phyloP scores from a whole-genome alignment of 1,140 invertebrate genomes.

The Pissodes strobi region DNA sequence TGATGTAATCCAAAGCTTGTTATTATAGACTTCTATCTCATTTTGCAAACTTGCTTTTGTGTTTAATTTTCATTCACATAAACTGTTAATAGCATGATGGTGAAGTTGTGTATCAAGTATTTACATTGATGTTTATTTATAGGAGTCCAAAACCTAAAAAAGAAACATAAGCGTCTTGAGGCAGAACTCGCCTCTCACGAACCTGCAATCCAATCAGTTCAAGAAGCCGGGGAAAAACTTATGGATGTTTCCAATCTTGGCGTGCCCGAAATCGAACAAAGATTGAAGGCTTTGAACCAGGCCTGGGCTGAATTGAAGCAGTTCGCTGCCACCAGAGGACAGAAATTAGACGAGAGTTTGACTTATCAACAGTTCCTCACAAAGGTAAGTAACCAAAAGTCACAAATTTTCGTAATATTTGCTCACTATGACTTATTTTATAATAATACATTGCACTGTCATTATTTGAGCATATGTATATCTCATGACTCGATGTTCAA shows the following conservation, averaged over 20 bases:
- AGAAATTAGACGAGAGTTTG: constrained; percentile 93
- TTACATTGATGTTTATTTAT: too few relatives aligned
- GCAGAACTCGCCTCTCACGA: constrained; percentile 95
- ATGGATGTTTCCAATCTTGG: constrained; percentile 97
- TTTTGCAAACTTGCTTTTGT: too few relatives aligned
- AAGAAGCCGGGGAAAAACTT: constrained; percentile 93
- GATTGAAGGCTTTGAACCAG: constrained; percentile 80
- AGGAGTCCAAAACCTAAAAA: constrained; percentile 94
- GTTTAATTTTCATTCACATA: too few relatives aligned
- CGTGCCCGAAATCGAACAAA: constrained; percentile 92
- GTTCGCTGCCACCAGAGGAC: constrained; percentile 82
- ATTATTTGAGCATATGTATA: too few relatives aligned
- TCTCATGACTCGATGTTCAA: too few relatives aligned
- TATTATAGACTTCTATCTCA: too few relatives aligned
- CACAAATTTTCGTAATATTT: background rate
- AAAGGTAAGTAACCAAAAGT: constrained; percentile 62
- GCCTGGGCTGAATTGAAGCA: constrained; percentile 92
- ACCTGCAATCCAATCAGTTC: constrained; percentile 95
- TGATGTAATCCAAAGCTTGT: too few relatives aligned
- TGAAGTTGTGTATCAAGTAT: too few relatives aligned
- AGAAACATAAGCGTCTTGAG: constrained; percentile 97
- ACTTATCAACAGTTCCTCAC: constrained; percentile 96
- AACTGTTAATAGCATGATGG: too few relatives aligned
- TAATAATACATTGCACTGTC: too few relatives aligned
- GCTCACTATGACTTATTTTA: too few relatives aligned